Evolutionary conservation across 2,888 invertebrate species (phyloP).

Genomic region (Saturnia pavonia): DNA sequence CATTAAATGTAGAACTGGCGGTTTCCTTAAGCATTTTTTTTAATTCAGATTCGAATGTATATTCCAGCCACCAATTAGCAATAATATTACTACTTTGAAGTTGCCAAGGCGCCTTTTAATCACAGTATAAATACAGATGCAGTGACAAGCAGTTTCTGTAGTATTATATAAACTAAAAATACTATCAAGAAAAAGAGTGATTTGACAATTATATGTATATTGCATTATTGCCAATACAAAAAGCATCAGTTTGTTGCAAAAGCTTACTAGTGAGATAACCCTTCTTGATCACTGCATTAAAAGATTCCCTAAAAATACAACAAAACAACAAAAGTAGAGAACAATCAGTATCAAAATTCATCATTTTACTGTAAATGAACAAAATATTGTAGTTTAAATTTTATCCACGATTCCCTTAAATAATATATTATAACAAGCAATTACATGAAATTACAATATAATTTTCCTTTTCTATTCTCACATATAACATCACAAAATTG

Average conservation of each 20-base stretch:
- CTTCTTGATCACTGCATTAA: conserved; percentile 27
- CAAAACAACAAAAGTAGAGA: conserved; percentile 44
- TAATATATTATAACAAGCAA: too few species aligned
- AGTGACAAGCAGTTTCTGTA: conserved; percentile 34
- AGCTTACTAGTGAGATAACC: conserved; percentile 16
- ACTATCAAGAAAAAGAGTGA: not conserved
- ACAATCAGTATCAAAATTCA: not conserved
- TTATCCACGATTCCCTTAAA: not conserved
- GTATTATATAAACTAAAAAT: not conserved
- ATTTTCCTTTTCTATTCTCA: not conserved
- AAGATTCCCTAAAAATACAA: conserved; percentile 33
- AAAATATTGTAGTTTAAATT: conserved; percentile 1
- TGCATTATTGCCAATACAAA: not conserved
- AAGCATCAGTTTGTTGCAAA: not conserved
- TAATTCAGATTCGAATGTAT: conserved; percentile 46
- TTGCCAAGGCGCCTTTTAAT: conserved; percentile 68
- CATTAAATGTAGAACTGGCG: conserved; percentile 42
- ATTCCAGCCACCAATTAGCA: conserved; percentile 42
- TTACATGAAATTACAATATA: not conserved
- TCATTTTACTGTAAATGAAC: not conserved
- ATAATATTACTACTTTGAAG: conserved; percentile 60
- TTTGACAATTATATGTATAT: not conserved
- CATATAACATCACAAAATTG: not conserved
- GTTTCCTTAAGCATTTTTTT: conserved; percentile 39
- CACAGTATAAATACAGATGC: conserved; percentile 63